Conservation (phyloP, 1,140 invertebrate genomes). For the Heterodera carotae region DNA sequence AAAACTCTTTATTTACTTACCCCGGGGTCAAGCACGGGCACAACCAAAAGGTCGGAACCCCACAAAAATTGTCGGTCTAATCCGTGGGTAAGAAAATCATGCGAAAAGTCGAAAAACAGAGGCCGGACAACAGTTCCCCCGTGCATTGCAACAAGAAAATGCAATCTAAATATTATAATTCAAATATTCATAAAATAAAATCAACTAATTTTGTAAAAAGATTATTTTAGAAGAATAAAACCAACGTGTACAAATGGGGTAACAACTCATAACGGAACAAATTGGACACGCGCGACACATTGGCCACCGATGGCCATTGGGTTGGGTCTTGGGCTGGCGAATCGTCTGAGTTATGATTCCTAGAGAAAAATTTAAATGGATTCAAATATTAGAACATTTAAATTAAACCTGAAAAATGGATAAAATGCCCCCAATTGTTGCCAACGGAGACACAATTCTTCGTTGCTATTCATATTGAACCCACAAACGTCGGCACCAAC, state of each 20-base stretch:
- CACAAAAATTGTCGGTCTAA: slow-evolving; percentile 57
- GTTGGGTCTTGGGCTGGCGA: slow-evolving; percentile 57
- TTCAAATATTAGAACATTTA: neutral
- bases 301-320: slow-evolving; percentile 59
- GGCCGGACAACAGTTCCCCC: slow-evolving; percentile 62
- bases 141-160: slow-evolving; percentile 42
- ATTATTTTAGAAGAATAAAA: neutral
- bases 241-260: slow-evolving; percentile 62
- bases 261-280: slow-evolving; percentile 61
- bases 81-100: slow-evolving; percentile 37
- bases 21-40: slow-evolving; percentile 37
- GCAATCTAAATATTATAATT: slow-evolving; percentile 31
- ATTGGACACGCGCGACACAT: slow-evolving; percentile 59
- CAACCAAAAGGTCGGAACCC: slow-evolving; percentile 48
- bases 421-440: slow-evolving; percentile 59
- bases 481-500: slow-evolving; percentile 66
- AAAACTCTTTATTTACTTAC: slow-evolving; percentile 1
- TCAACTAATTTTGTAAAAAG: too few relatives aligned
- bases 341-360: slow-evolving; percentile 57
- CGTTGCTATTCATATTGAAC: slow-evolving; percentile 65
- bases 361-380: slow-evolving; percentile 31
- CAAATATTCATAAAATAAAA: neutral
- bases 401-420: slow-evolving; percentile 40
- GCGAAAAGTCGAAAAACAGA: slow-evolving; percentile 58
- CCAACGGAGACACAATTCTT: slow-evolving; percentile 62